A percentile compares a stretch with the other conserved stretches of the same genome.
Conservation (phyloP, 2,888 invertebrate genomes). For the Drosophila limbata region DNA sequence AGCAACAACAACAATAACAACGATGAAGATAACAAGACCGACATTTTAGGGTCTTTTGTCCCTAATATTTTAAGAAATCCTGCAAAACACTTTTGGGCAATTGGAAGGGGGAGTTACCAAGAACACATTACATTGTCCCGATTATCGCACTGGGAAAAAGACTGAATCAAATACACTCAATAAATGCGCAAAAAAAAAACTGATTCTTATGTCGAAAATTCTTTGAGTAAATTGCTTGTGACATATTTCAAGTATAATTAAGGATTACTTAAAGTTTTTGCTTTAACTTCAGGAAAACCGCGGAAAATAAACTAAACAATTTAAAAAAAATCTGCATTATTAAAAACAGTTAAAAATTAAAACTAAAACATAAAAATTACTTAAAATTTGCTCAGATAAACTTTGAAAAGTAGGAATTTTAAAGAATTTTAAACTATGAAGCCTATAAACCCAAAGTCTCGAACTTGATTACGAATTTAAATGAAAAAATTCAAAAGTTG, state of each 20-base stretch:
- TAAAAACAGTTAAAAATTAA: too few relatives aligned
- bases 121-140: conserved; percentile 10
- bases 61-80: conserved; percentile 16
- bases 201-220: background rate
- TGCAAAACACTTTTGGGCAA: conserved; percentile 3
- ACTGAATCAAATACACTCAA: background rate
- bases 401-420: too few relatives aligned
- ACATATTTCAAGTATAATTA: background rate
- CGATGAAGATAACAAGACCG: background rate
- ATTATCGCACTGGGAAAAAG: background rate
- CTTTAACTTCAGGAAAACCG: background rate
- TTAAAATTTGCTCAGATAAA: too few relatives aligned
- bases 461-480: too few relatives aligned
- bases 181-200: background rate
- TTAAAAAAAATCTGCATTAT: too few relatives aligned
- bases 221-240: background rate
- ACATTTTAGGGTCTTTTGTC: conserved; percentile 15
- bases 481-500: background rate
- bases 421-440: too few relatives aligned
- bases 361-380: too few relatives aligned
- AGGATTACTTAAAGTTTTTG: background rate
- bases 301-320: background rate
- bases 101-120: background rate
- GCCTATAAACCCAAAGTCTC: too few relatives aligned
- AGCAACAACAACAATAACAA: background rate